Percentiles rank a stretch among this genome's conserved stretches.
phyloP scores from a whole-genome alignment of 2,797 vertebrate genomes.

The Sebastes nivosus region DNA sequence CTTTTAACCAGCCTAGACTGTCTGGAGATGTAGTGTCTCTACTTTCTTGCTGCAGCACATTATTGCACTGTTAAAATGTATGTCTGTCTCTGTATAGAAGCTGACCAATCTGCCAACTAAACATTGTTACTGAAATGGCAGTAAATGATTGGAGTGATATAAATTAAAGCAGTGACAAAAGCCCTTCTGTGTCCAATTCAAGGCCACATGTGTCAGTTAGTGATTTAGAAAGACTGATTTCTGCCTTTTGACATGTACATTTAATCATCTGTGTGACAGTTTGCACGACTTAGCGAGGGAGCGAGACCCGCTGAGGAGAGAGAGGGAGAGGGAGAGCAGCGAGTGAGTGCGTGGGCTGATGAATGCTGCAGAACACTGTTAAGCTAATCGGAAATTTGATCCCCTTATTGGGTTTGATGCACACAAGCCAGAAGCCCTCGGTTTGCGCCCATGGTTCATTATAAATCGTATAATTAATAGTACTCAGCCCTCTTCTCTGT shows the following conservation, averaged over 20 bases:
- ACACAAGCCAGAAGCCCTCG: constrained; percentile 63
- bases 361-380: constrained; percentile 66
- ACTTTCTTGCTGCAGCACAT: constrained; percentile 7
- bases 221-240: not conserved
- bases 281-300: constrained; percentile 22
- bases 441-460: constrained; percentile 74
- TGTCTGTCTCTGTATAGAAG: not conserved
- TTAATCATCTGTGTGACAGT: constrained; percentile 32
- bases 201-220: not conserved
- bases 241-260: constrained; percentile 7
- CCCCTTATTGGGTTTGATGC: constrained; percentile 66
- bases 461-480: constrained; percentile 82
- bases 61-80: constrained; percentile 21
- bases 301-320: constrained; percentile 4
- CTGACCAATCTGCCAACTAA: not conserved
- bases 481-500: constrained; percentile 70
- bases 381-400: constrained; percentile 74
- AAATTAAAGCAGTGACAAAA: not conserved
- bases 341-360: constrained; percentile 36
- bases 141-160: not conserved
- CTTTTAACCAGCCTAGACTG: constrained; percentile 1
- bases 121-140: not conserved
- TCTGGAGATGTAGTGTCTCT: constrained; percentile 3
- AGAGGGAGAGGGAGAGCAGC: constrained; percentile 3
- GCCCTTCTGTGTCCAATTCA: constrained; percentile 1